Percentiles rank a stretch among this genome's conserved stretches.
phyloP scores from a whole-genome alignment of 2,888 invertebrate genomes.

The Melikaiella ostensackeni region DNA sequence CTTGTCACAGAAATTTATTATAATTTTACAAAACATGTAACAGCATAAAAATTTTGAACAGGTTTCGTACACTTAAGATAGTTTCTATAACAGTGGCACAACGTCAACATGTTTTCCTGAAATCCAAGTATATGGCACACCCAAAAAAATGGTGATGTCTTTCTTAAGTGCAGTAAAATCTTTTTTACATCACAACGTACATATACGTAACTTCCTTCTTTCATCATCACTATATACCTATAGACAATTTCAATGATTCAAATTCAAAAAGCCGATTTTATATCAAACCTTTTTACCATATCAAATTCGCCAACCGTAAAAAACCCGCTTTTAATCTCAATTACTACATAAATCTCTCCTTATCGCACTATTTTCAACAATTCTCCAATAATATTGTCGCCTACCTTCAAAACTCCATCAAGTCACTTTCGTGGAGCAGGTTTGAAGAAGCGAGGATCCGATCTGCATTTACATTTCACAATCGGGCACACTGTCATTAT shows the following conservation, averaged over 20 bases:
- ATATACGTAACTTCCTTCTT: background rate
- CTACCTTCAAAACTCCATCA: constrained; percentile 27
- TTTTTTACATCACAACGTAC: background rate
- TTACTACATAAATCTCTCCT: constrained; percentile 1
- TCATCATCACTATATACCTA: background rate
- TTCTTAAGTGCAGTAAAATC: no score
- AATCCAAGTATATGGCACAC: no score
- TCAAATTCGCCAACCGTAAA: background rate
- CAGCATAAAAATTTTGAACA: no score
- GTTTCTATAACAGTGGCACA: no score
- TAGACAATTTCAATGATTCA: background rate
- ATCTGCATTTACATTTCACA: constrained; percentile 37
- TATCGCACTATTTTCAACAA: background rate
- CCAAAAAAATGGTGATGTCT: no score
- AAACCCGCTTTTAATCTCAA: background rate
- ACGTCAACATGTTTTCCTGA: no score
- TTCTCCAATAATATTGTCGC: background rate
- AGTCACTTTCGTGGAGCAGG: constrained; percentile 12
- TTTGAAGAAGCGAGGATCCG: constrained; percentile 15
- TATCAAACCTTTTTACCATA: background rate
- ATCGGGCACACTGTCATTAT: constrained; percentile 29
- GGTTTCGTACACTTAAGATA: no score
- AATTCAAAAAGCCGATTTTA: background rate
- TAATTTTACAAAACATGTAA: no score
- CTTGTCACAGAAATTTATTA: no score